These are phyloP conservation scores for Philereme vetulata DNA, from an alignment of 2,888 invertebrate species.

Conservation along the genomic window DNA sequence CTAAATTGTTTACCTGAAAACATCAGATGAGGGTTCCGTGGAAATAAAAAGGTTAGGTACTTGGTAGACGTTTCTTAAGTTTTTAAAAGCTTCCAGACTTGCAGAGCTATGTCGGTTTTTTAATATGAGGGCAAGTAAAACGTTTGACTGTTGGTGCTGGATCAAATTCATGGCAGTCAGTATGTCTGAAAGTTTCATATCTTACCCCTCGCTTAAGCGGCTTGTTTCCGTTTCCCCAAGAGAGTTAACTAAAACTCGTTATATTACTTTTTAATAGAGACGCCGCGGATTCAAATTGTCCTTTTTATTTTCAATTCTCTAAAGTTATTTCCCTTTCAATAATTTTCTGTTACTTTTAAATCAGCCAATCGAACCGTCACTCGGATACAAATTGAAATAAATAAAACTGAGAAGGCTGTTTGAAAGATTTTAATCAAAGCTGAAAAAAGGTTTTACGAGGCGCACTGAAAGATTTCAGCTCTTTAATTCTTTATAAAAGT, in stretches of 20 bases:
- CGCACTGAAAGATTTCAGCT: no score
- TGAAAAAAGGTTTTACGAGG: no score
- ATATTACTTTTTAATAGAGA: constrained; percentile 37
- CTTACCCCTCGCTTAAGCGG: constrained; percentile 26
- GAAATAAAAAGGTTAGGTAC: constrained; percentile 1
- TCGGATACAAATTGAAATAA: constrained; percentile 7
- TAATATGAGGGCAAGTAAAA: no score
- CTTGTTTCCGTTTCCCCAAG: constrained; percentile 33
- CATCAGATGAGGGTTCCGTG: constrained; percentile 8
- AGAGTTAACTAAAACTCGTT: constrained; percentile 31
- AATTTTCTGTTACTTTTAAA: constrained; percentile 16
- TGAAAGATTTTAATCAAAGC: no score
- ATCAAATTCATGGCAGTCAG: background rate
- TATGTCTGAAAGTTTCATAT: background rate
- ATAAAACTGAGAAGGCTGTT: background rate
- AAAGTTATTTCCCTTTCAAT: constrained; percentile 26
- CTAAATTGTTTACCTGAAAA: constrained; percentile 14
- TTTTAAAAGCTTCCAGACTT: background rate
- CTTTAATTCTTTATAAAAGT: no score
- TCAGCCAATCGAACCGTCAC: constrained; percentile 5
- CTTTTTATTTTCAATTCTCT: constrained; percentile 17
- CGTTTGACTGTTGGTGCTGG: background rate
- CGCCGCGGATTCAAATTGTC: constrained; percentile 10
- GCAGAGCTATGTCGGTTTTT: background rate
- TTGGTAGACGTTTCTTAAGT: background rate